These are phyloP conservation scores for Arctocebus calabarensis DNA, from an alignment of 2,797 vertebrate genomes.

Conservation along the genomic window DNA sequence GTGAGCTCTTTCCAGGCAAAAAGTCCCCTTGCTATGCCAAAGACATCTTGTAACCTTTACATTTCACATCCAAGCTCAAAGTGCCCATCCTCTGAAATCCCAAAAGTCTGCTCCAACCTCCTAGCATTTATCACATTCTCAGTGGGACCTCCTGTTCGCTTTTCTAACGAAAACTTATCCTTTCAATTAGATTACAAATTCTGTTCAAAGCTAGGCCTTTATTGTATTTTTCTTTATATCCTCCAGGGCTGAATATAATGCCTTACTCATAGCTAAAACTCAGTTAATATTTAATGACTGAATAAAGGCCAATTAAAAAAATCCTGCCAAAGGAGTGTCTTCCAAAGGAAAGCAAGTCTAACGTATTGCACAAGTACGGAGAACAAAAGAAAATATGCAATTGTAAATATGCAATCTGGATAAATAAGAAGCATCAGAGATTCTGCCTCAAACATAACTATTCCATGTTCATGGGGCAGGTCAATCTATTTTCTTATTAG, in stretches of 20 bases:
- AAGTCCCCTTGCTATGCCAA: background rate
- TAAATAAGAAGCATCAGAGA: background rate
- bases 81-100: background rate
- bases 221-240: slow-evolving; percentile 66
- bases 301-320: slow-evolving; percentile 61
- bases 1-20: background rate
- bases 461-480: background rate
- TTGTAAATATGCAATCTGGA: slow-evolving; percentile 15
- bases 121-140: background rate
- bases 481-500: background rate
- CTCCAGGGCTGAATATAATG: slow-evolving; percentile 46
- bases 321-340: background rate
- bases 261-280: slow-evolving; percentile 27
- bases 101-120: background rate
- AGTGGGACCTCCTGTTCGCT: background rate
- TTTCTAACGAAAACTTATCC: slow-evolving; percentile 2
- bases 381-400: slow-evolving; percentile 32
- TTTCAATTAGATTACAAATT: slow-evolving; percentile 59
- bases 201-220: slow-evolving; percentile 57
- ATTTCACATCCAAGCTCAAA: background rate
- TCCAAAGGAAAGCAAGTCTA: slow-evolving; percentile 45
- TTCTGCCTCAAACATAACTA: slow-evolving; percentile 10
- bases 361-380: slow-evolving; percentile 1
- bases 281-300: slow-evolving; percentile 75
- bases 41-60: background rate